Conservation (phyloP, 2,797 vertebrate species). For the Bufotes viridis region DNA sequence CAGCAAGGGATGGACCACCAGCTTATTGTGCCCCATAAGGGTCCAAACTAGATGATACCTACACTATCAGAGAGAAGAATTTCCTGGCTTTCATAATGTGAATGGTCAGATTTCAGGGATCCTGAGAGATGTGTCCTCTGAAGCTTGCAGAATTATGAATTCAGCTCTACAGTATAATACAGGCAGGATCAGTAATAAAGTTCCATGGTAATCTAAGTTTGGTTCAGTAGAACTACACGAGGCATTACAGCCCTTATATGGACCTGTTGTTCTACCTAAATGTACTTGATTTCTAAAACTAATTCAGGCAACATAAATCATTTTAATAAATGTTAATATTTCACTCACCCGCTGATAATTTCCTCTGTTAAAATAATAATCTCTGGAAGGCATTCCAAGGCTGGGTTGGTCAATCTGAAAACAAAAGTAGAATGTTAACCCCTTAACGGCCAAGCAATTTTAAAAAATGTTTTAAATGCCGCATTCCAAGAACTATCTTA, state of each 20-base stretch:
- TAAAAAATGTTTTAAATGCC: no score
- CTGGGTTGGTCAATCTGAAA: slow-evolving; percentile 92
- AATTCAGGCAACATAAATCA: background rate
- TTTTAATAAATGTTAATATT: background rate
- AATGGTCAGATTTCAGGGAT: background rate
- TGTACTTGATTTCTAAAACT: background rate
- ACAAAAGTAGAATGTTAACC: slow-evolving; percentile 23
- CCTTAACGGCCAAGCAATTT: no score
- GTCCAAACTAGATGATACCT: background rate
- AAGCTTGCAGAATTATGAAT: background rate
- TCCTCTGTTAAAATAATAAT: slow-evolving; percentile 89
- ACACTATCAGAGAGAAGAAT: no score
- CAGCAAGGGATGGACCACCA: background rate
- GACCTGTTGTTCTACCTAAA: background rate
- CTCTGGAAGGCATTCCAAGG: slow-evolving; percentile 94
- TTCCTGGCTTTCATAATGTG: background rate
- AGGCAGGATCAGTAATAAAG: background rate
- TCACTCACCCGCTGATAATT: slow-evolving; percentile 84
- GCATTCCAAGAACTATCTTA: no score
- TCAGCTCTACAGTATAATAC: background rate
- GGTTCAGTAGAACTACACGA: background rate
- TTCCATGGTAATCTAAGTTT: background rate
- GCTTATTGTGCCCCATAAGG: background rate
- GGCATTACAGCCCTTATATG: background rate
- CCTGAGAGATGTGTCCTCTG: background rate